phyloP scores from a whole-genome alignment of 2,113 vertebrate species.

The Megaceryle maxima region DNA sequence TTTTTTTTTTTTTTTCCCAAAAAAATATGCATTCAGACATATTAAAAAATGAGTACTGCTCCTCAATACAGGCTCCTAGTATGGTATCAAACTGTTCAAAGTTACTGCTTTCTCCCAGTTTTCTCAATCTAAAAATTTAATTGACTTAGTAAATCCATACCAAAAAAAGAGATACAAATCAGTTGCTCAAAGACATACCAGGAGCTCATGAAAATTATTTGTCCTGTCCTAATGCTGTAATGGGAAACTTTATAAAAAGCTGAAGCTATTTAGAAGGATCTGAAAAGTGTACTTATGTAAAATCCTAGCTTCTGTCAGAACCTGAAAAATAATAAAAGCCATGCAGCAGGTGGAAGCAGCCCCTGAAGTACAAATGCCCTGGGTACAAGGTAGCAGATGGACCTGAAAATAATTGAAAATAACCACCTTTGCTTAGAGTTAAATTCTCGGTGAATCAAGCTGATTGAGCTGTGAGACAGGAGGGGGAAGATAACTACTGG shows the following conservation, averaged over 20 bases:
- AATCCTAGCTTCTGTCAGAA: background rate
- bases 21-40: background rate
- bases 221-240: background rate
- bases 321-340: background rate
- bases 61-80: background rate
- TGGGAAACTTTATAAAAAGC: background rate
- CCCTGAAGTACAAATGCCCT: background rate
- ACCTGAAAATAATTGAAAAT: slow-evolving; percentile 10
- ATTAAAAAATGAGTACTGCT: background rate
- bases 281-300: background rate
- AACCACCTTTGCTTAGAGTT: background rate
- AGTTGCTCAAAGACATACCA: background rate
- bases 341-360: background rate
- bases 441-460: background rate
- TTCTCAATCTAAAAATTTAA: background rate
- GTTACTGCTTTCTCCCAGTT: background rate
- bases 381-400: background rate
- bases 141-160: background rate
- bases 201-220: background rate
- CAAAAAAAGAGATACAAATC: background rate
- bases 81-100: background rate
- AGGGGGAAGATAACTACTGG: background rate
- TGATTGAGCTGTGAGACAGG: background rate
- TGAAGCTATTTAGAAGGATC: background rate
- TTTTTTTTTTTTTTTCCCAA: background rate